Evolutionary conservation across 1,140 invertebrate species (phyloP).

Genomic region (Littorina saxatilis): DNA sequence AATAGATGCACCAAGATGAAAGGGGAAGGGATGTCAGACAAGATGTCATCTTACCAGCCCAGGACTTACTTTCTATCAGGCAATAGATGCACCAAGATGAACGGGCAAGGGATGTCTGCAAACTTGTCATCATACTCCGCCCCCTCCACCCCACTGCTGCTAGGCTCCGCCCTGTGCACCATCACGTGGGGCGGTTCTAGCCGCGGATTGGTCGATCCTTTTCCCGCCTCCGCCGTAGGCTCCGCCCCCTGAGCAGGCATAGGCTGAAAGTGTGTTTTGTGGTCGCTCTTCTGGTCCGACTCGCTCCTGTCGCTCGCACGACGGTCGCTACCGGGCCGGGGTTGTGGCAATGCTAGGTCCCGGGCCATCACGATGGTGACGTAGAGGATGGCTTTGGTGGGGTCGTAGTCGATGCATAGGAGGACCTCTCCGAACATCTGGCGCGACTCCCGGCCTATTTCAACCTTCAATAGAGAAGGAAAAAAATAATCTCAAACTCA

Average conservation of each 20-base stretch:
- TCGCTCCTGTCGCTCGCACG: neutral
- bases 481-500: no score
- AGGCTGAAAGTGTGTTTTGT: neutral
- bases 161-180: constrained; percentile 9
- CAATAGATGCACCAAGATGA: constrained; percentile 20
- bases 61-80: constrained; percentile 21
- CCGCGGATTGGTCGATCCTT: neutral
- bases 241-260: neutral
- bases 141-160: neutral
- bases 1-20: no score
- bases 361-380: constrained; percentile 21
- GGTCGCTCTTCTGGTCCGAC: neutral
- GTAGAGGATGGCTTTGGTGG: constrained; percentile 13
- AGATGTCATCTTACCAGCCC: no score
- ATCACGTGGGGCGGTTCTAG: constrained; percentile 1
- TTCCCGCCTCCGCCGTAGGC: neutral
- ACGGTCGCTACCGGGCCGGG: neutral
- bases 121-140: constrained; percentile 1
- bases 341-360: constrained; percentile 18
- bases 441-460: constrained; percentile 33
- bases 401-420: constrained; percentile 28
- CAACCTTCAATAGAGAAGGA: constrained; percentile 13
- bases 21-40: no score
- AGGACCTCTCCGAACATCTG: constrained; percentile 30
- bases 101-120: neutral